A percentile compares a stretch with the other conserved stretches of the same genome.
Evolutionary conservation across 2,888 invertebrate species (phyloP).

Genomic region (Acleris literana): DNA sequence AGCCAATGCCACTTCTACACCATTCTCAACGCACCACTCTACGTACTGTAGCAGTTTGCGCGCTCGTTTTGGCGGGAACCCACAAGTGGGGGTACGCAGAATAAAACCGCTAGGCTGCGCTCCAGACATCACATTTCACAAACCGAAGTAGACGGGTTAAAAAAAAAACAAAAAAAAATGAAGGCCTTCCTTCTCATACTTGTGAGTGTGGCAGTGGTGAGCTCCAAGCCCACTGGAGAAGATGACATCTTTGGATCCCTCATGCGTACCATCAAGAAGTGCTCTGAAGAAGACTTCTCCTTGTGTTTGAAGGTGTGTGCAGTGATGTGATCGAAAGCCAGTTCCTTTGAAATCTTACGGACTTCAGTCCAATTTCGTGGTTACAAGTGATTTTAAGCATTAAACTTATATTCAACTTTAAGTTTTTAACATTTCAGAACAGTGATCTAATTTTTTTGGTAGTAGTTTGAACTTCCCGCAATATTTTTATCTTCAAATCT

Average conservation of each 20-base stretch:
- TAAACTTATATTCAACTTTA: too few relatives aligned
- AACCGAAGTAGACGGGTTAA: constrained; percentile 44
- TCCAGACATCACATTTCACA: constrained; percentile 70
- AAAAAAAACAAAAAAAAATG: constrained; percentile 58
- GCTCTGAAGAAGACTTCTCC: constrained; percentile 86
- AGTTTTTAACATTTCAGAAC: too few relatives aligned
- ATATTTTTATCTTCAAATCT: too few relatives aligned
- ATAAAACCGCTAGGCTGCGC: constrained; percentile 72
- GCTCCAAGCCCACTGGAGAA: constrained; percentile 76
- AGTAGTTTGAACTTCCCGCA: too few relatives aligned
- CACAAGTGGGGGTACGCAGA: constrained; percentile 67
- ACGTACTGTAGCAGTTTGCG: constrained; percentile 40
- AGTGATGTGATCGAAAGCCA: constrained; percentile 54
- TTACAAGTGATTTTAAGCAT: too few relatives aligned
- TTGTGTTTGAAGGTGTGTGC: constrained; percentile 89
- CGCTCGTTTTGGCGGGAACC: constrained; percentile 43
- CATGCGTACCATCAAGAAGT: constrained; percentile 87
- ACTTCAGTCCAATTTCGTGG: not conserved
- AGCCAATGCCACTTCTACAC: constrained; percentile 51
- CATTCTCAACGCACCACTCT: constrained; percentile 36
- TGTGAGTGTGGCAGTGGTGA: constrained; percentile 77
- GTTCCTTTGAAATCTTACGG: not conserved
- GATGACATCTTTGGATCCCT: constrained; percentile 85
- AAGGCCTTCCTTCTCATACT: constrained; percentile 75
- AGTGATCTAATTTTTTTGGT: too few relatives aligned